phyloP scores from a whole-genome alignment of 2,888 invertebrate species.

The Podabrus alpinus region DNA sequence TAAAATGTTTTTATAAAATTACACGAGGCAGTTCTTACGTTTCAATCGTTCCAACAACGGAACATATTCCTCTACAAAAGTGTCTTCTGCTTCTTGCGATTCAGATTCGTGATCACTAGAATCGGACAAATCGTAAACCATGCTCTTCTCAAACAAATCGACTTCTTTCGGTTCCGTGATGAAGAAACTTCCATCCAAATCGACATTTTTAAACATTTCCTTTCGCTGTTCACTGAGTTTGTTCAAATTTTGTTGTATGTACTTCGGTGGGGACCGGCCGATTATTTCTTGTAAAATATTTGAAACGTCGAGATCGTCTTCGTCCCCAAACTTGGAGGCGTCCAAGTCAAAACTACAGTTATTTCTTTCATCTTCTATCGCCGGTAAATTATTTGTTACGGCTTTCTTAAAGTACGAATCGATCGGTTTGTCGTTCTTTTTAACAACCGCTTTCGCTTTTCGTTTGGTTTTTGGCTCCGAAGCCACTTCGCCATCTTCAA shows the following conservation, averaged over 20 bases:
- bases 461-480: constrained; percentile 44
- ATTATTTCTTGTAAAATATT: constrained; percentile 60
- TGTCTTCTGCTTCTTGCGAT: constrained; percentile 17
- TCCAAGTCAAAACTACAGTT: constrained; percentile 38
- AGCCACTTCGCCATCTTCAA: constrained; percentile 35
- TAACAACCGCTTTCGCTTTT: constrained; percentile 34
- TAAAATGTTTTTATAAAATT: neutral
- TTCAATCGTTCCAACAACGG: constrained; percentile 43
- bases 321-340: constrained; percentile 50
- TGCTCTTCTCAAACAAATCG: constrained; percentile 67
- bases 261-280: constrained; percentile 40
- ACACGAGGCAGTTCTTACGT: constrained; percentile 27
- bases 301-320: constrained; percentile 58
- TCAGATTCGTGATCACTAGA: constrained; percentile 33
- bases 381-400: constrained; percentile 39
- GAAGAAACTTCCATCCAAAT: constrained; percentile 44
- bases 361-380: constrained; percentile 35
- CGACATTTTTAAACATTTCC: neutral
- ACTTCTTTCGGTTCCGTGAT: constrained; percentile 48
- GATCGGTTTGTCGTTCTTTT: constrained; percentile 31
- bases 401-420: constrained; percentile 46
- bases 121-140: constrained; percentile 43
- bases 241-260: constrained; percentile 35
- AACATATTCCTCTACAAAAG: constrained; percentile 39
- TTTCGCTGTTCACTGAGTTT: constrained; percentile 19